phyloP scores from a whole-genome alignment of 1,140 invertebrate species.

The Octopus sinensis region DNA sequence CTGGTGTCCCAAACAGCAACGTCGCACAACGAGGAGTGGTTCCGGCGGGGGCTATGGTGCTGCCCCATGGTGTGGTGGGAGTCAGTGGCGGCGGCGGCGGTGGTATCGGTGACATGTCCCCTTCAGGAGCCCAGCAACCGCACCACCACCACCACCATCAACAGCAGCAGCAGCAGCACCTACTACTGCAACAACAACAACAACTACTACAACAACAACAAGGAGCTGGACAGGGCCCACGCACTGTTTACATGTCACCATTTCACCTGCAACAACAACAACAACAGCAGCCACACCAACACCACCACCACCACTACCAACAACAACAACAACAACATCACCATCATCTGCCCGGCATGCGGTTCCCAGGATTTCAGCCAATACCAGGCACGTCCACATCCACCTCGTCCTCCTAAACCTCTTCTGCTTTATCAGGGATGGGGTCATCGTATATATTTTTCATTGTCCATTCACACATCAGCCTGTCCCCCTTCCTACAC shows the following conservation, averaged over 20 bases:
- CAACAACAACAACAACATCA: too few relatives aligned
- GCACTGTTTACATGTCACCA: conserved; percentile 19
- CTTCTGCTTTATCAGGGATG: conserved; percentile 16
- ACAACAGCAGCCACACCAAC: conserved; percentile 14
- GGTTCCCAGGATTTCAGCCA: conserved; percentile 20
- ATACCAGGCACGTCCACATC: conserved; percentile 27
- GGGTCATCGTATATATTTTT: too few relatives aligned
- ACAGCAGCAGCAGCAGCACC: conserved; percentile 16
- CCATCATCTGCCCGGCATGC: conserved; percentile 15
- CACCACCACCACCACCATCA: conserved; percentile 10
- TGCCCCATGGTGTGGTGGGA: neutral
- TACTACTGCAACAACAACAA: conserved; percentile 19
- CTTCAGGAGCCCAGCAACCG: neutral
- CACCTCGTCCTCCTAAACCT: conserved; percentile 16
- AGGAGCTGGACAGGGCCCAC: too few relatives aligned
- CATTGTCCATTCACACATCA: too few relatives aligned
- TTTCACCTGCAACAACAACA: conserved; percentile 21
- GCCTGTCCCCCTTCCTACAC: conserved; percentile 24
- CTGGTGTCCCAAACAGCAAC: neutral
- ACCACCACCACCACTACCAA: conserved; percentile 1
- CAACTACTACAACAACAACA: too few relatives aligned
- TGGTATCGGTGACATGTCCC: neutral
- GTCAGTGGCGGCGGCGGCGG: neutral
- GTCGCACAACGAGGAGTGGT: neutral
- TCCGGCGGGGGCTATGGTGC: neutral